phyloP scores from a whole-genome alignment of 2,113 vertebrate genomes.

The Pelodiscus sinensis region DNA sequence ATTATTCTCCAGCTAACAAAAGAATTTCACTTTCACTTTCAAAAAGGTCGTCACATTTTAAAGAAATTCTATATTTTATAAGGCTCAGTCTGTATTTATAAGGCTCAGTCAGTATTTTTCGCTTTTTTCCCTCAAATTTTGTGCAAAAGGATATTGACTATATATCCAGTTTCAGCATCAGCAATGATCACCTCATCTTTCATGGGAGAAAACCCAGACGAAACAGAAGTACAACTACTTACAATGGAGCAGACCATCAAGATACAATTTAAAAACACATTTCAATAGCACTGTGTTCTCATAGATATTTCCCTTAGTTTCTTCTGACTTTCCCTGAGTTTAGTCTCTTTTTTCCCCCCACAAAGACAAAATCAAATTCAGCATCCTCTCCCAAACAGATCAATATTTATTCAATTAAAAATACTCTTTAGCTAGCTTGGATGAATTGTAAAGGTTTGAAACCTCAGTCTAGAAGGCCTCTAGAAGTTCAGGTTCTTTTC shows the following conservation, averaged over 20 bases:
- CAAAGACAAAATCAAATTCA: neutral
- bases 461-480: neutral
- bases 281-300: neutral
- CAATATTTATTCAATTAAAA: neutral
- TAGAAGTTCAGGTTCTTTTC: neutral
- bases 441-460: neutral
- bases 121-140: neutral
- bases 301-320: neutral
- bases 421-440: neutral
- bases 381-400: neutral
- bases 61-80: neutral
- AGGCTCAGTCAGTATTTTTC: neutral
- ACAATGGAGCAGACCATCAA: neutral
- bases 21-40: neutral
- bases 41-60: neutral
- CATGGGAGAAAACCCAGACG: neutral
- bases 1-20: neutral
- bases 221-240: neutral
- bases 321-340: neutral
- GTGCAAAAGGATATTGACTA: neutral
- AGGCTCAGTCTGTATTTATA: neutral
- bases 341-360: neutral
- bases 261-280: neutral
- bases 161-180: neutral
- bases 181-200: neutral